Evolutionary conservation across 2,113 vertebrate genomes (phyloP).

Genomic region (Coreoperca whiteheadi): DNA sequence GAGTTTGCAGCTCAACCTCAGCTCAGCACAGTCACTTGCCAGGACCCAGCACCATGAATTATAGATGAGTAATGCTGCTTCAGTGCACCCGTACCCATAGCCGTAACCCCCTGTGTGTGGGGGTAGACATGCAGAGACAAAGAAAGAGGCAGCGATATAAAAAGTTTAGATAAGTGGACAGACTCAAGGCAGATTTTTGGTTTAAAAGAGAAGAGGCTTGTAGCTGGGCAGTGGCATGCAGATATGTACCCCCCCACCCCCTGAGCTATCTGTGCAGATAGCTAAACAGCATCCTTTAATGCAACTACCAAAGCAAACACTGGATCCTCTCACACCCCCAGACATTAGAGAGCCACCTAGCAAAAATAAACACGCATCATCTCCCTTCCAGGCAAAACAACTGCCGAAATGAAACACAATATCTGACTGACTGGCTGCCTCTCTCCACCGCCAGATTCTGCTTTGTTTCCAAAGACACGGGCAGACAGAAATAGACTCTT

Average conservation of each 20-base stretch:
- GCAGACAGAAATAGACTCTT: constrained; percentile 83
- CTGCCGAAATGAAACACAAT: constrained; percentile 70
- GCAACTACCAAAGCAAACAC: constrained; percentile 12
- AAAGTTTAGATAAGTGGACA: constrained; percentile 26
- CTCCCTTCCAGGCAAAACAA: constrained; percentile 59
- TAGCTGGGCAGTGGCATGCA: constrained; percentile 2
- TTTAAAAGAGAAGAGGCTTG: neutral
- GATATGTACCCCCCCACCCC: neutral
- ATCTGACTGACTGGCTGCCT: constrained; percentile 45
- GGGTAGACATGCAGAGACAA: neutral
- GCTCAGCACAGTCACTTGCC: constrained; percentile 73
- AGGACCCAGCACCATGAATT: constrained; percentile 77
- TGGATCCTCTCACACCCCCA: constrained; percentile 13
- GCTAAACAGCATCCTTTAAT: constrained; percentile 44
- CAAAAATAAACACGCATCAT: constrained; percentile 59
- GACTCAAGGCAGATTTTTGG: neutral
- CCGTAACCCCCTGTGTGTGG: constrained; percentile 28
- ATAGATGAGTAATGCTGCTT: constrained; percentile 79
- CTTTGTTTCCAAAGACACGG: constrained; percentile 75
- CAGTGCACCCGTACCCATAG: constrained; percentile 47
- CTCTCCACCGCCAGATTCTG: constrained; percentile 50
- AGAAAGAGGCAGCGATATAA: neutral
- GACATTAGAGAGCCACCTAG: constrained; percentile 25
- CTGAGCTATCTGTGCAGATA: too few relatives aligned
- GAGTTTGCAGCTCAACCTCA: constrained; percentile 59